A percentile compares a stretch with the other conserved stretches of the same genome.
Evolutionary conservation across 1,140 invertebrate species (phyloP).

Genomic region (Psix sp.): DNA sequence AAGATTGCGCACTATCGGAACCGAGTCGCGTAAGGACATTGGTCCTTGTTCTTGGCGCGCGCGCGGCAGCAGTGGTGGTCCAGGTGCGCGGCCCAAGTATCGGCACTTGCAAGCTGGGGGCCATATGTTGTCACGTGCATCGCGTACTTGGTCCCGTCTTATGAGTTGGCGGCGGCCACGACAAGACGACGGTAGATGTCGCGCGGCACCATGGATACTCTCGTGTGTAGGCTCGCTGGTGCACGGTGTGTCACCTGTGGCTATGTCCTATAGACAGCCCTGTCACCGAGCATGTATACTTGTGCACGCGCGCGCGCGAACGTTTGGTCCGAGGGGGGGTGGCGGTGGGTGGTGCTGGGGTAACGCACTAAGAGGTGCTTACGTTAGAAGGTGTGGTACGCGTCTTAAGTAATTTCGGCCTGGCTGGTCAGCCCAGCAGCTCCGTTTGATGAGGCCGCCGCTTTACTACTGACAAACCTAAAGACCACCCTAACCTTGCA

Average conservation of each 20-base stretch:
- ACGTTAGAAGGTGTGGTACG: constrained; percentile 72
- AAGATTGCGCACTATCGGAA: constrained; percentile 14
- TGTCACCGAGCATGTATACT: constrained; percentile 41
- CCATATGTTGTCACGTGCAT: constrained; percentile 33
- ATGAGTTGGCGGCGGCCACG: constrained; percentile 16
- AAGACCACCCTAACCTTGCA: constrained; percentile 77
- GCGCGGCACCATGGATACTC: constrained; percentile 6
- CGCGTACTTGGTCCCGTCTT: constrained; percentile 34
- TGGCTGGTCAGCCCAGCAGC: constrained; percentile 75
- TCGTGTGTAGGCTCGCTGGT: constrained; percentile 12
- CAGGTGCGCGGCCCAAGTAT: constrained; percentile 17
- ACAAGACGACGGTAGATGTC: constrained; percentile 26
- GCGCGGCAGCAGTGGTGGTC: constrained; percentile 21
- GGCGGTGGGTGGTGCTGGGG: constrained; percentile 62
- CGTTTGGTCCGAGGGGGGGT: constrained; percentile 33
- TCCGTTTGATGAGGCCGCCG: constrained; percentile 77
- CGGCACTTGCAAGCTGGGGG: constrained; percentile 17
- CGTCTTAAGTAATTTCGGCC: constrained; percentile 75
- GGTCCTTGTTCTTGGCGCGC: constrained; percentile 33
- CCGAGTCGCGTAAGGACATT: constrained; percentile 18
- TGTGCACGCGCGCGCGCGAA: constrained; percentile 38
- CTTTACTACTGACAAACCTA: constrained; percentile 77
- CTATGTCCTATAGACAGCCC: constrained; percentile 11
- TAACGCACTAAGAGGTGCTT: constrained; percentile 67
- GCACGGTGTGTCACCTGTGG: constrained; percentile 44